phyloP scores from a whole-genome alignment of 2,888 invertebrate genomes.

The Cantharis rufa region DNA sequence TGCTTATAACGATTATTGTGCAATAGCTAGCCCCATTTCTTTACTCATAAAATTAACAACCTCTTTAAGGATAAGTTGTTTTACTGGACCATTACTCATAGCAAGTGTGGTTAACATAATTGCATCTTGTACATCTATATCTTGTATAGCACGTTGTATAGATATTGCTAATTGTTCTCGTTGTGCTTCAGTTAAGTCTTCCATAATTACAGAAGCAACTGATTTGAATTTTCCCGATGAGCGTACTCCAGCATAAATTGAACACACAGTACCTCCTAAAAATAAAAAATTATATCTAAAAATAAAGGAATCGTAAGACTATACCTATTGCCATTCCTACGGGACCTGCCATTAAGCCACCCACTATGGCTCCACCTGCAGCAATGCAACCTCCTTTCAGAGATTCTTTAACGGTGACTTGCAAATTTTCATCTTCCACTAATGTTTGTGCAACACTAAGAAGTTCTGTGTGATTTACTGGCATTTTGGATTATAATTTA shows the following conservation, averaged over 20 bases:
- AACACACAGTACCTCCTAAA: constrained; percentile 48
- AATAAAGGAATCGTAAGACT: background rate
- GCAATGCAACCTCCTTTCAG: constrained; percentile 48
- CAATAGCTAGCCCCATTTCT: constrained; percentile 38
- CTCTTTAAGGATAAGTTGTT: constrained; percentile 34
- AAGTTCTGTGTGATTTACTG: constrained; percentile 40
- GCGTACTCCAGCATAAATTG: constrained; percentile 41
- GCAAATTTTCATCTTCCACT: constrained; percentile 46
- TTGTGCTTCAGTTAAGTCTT: constrained; percentile 47
- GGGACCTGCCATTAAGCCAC: constrained; percentile 51
- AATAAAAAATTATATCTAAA: constrained; percentile 2
- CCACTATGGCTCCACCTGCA: constrained; percentile 47
- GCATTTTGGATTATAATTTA: constrained; percentile 30
- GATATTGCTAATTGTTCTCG: constrained; percentile 37
- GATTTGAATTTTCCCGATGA: constrained; percentile 47
- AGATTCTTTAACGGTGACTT: constrained; percentile 47
- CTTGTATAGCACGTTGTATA: constrained; percentile 35
- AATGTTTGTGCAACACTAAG: constrained; percentile 45
- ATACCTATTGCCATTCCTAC: constrained; percentile 52
- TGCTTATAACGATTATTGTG: background rate
- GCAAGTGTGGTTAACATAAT: constrained; percentile 37
- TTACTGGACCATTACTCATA: constrained; percentile 36
- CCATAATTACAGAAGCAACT: constrained; percentile 43
- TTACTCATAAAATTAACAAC: constrained; percentile 39
- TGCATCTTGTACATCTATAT: constrained; percentile 42